Evolutionary conservation across 30 jellyfish, hydroid and myxozoan species (phyloP), one percentile per base, ranked within the genome.

Genomic region (Haliclystus octoradiatus): DNA sequence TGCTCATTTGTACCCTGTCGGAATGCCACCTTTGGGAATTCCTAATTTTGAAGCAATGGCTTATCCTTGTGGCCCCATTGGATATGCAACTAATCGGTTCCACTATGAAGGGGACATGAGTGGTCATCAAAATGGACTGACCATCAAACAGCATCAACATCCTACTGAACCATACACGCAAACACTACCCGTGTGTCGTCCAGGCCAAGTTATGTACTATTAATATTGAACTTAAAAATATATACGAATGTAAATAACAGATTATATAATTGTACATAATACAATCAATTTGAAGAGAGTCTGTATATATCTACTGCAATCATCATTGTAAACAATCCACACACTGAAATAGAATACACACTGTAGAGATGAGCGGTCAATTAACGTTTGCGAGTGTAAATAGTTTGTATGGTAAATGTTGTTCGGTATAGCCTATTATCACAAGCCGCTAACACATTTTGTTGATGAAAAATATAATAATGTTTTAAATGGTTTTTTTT

Each of bases 171-270:
- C 75, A 1, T 79, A 69, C 50, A n/a, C 83, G 12, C 92, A 79
- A 35, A 68, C 49, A n/a, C 49, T 69, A 5, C 57, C 32, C 49
- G 63, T 80, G 82, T 79, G 62, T 63, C 92, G 63, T 32, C 12
- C 83, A 28, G 92, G 92, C 52, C 92, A 80, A 12, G 78, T 83
- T 3, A 72, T 76, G 1, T 79, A 69, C 60, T 67, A 69, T 80
- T 79, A 63, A 50, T 47, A 69, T 69, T 28, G 78, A 49, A 69
- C 40, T 67, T 67, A 66, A 34, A 67, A n/a, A 67, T 67, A 62
- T 62, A 7, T 26, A 24, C 72, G 31, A 5, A 26, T 47, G 5
- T 47, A 30, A 5, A 22, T 28, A 23, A 7, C 34, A 23, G 34
- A 61, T 23, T 52, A 7, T 57, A 23, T 23, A n/a, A n/a, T n/a